Base-by-base conservation (phyloP, 1,140 invertebrate species). In the Drosophila subobscura region DNA sequence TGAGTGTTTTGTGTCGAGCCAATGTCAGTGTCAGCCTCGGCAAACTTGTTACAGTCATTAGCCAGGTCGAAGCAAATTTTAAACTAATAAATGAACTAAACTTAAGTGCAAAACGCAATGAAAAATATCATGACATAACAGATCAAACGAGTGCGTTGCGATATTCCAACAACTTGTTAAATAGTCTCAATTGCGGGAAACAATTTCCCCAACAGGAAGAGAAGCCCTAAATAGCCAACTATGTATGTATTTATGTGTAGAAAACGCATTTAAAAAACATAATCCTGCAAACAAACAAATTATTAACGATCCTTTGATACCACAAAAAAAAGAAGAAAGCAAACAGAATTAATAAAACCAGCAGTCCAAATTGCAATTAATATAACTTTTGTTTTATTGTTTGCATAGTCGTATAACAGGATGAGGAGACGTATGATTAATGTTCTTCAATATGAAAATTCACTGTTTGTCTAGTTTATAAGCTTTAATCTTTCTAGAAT, bases 231-330 rank as follows among this genome's bases (percentile, higher is more conserved):
- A 63, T 81, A 81, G 77, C 72, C 77, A 20, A 20, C 16, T 81
- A 33, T 33, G 29, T 33, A 80, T 68, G 58, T 80, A 80, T 68
- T 55, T 80, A 80, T 77, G 58, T 84, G 67, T 86, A 88, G 77
- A 75, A 54, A 77, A 81, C 71, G 70, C 70, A 73, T 74, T 75
- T 81, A 88, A 83, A 59, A n/a, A 85, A 57, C 60, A 64, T 72
- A 49, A 47, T 54, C 45, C 47, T 41, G 66, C 22, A 14, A 61
- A 49, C 49, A 27, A 57, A 20, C 16, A 20, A 70, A 75, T 33
- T 58, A 74, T 68, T 49, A 67, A 50, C 65, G 64, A 81, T 61
- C 33, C 83, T 86, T 86, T 86, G 81, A 86, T 86, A 85, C 81
- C 61, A 75, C 50, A 77, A 77, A 60, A 20, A 20, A 64, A 46